phyloP scores from a whole-genome alignment of 2,797 vertebrate species.

The Acrossocheilus wenchowensis region DNA sequence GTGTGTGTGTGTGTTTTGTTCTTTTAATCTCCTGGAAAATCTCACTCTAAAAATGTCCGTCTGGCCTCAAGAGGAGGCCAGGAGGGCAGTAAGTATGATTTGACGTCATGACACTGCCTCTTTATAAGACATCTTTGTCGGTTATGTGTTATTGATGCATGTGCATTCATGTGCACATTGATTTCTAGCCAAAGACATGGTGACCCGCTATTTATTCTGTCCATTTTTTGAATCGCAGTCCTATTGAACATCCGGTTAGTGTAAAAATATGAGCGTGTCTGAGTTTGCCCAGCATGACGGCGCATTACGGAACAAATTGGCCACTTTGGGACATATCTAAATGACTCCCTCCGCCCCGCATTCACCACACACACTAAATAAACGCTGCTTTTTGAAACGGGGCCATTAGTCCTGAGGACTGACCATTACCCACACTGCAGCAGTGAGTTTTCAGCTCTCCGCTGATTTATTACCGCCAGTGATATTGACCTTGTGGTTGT shows the following conservation, averaged over 20 bases:
- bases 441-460: slow-evolving; percentile 32
- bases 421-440: slow-evolving; percentile 57
- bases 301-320: slow-evolving; percentile 52
- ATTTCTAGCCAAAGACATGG: neutral
- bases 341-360: slow-evolving; percentile 45
- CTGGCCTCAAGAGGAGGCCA: slow-evolving; percentile 18
- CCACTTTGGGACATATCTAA: slow-evolving; percentile 55
- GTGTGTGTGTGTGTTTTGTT: slow-evolving; percentile 15
- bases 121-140: slow-evolving; percentile 17
- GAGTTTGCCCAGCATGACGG: slow-evolving; percentile 39
- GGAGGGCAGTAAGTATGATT: slow-evolving; percentile 22
- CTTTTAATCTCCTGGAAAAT: slow-evolving; percentile 53
- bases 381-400: slow-evolving; percentile 54
- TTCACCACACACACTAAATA: slow-evolving; percentile 43
- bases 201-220: neutral
- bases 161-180: slow-evolving; percentile 10
- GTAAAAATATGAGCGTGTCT: slow-evolving; percentile 7
- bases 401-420: slow-evolving; percentile 53
- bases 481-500: slow-evolving; percentile 38
- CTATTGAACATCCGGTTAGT: slow-evolving; percentile 1
- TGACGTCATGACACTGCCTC: slow-evolving; percentile 29
- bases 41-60: slow-evolving; percentile 51
- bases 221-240: neutral
- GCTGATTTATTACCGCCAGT: slow-evolving; percentile 30
- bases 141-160: slow-evolving; percentile 47